These are phyloP conservation scores for Eunapius fragilis DNA, from an alignment of 37 sponge, comb jelly and placozoan species.

Conservation along the genomic window DNA sequence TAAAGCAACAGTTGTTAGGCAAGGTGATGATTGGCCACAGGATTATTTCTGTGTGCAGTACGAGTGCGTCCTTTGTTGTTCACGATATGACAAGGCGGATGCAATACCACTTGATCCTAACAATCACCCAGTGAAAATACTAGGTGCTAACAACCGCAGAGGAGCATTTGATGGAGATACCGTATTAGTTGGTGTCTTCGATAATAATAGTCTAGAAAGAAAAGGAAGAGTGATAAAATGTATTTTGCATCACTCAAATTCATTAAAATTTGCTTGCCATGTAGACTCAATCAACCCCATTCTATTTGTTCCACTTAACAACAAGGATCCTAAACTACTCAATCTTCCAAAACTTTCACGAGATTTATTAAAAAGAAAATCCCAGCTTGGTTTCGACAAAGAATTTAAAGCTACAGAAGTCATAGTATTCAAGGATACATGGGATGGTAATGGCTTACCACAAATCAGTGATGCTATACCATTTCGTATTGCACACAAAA, in stretches of 20 bases:
- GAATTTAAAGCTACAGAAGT: slow-evolving; percentile 30
- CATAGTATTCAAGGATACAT: slow-evolving; percentile 29
- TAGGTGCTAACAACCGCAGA: slow-evolving; percentile 47
- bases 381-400: not conserved
- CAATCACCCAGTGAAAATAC: slow-evolving; percentile 21
- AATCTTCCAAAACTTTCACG: slow-evolving; percentile 69
- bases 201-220: not conserved
- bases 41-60: not conserved
- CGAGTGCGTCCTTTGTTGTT: slow-evolving; percentile 16
- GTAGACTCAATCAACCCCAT: slow-evolving; percentile 37
- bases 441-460: slow-evolving; percentile 22
- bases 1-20: not conserved
- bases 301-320: slow-evolving; percentile 60
- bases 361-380: slow-evolving; percentile 20
- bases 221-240: slow-evolving; percentile 47
- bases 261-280: slow-evolving; percentile 45
- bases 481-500: slow-evolving; percentile 30
- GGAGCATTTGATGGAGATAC: slow-evolving; percentile 69
- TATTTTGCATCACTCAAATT: slow-evolving; percentile 9
- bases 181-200: slow-evolving; percentile 44
- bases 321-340: slow-evolving; percentile 40
- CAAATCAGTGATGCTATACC: slow-evolving; percentile 58
- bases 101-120: slow-evolving; percentile 62
- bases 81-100: slow-evolving; percentile 16
- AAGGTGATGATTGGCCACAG: not conserved